A percentile compares a stretch with the other conserved stretches of the same genome.
phyloP scores from a whole-genome alignment of 2,113 vertebrate genomes.

The Alexandromys fortis region DNA sequence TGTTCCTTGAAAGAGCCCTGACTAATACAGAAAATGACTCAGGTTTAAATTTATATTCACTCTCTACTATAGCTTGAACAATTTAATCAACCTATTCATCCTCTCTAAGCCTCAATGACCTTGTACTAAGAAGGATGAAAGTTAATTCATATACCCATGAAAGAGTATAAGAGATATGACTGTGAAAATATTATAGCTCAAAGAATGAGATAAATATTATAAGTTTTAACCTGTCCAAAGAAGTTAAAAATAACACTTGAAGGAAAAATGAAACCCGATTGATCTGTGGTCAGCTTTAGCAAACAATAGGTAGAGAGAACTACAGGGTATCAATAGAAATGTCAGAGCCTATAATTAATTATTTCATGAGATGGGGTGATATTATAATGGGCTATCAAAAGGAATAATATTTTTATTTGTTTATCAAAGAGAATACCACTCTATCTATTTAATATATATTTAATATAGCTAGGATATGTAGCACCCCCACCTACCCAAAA shows the following conservation, averaged over 20 bases:
- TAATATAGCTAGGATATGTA: not conserved
- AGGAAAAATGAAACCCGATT: not conserved
- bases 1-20: not conserved
- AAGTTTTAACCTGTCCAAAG: not conserved
- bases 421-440: not conserved
- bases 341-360: not conserved
- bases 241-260: not conserved
- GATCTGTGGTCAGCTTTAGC: not conserved
- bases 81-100: not conserved
- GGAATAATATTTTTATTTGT: not conserved
- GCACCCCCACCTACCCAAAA: not conserved
- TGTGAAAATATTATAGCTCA: not conserved
- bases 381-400: not conserved
- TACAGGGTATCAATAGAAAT: not conserved
- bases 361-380: not conserved
- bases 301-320: not conserved
- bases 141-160: not conserved
- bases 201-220: not conserved
- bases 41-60: conserved; percentile 21
- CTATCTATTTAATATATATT: not conserved
- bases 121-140: not conserved
- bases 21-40: not conserved
- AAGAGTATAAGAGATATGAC: not conserved
- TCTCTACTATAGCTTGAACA: not conserved
- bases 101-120: not conserved